Percentiles rank a stretch among this genome's conserved stretches.
Evolutionary conservation across 2,888 invertebrate genomes (phyloP).

Genomic region (Hirtodrosophila alboralis): DNA sequence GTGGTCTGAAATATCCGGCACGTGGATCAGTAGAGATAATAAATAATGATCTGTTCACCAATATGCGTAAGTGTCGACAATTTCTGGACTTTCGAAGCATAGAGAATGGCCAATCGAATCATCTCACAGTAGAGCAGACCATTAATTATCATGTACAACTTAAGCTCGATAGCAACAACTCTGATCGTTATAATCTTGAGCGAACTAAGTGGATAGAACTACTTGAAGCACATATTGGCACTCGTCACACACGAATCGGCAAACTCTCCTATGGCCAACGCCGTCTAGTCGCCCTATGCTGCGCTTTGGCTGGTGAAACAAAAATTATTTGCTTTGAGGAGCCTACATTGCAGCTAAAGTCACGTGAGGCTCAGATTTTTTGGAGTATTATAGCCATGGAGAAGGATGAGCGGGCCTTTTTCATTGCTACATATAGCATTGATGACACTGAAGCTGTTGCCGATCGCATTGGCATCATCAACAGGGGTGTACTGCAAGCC

Average conservation of each 20-base stretch:
- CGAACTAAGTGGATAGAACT: constrained; percentile 87
- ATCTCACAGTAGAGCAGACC: constrained; percentile 92
- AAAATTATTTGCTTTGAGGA: constrained; percentile 83
- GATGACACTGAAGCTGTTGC: constrained; percentile 94
- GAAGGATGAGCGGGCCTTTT: constrained; percentile 89
- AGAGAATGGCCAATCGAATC: constrained; percentile 91
- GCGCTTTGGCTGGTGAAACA: constrained; percentile 89
- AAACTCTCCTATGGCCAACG: constrained; percentile 90
- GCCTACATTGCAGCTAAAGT: constrained; percentile 85
- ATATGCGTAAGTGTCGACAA: constrained; percentile 85
- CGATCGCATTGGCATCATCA: constrained; percentile 94
- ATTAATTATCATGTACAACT: constrained; percentile 90
- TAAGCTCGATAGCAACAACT: constrained; percentile 84
- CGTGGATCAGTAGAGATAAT: constrained; percentile 39
- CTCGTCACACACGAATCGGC: constrained; percentile 84
- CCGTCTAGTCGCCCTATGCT: constrained; percentile 89
- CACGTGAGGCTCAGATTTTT: constrained; percentile 89
- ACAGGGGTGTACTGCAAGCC: constrained; percentile 90
- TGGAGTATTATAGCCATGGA: constrained; percentile 91
- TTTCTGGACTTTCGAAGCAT: constrained; percentile 91
- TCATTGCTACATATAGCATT: constrained; percentile 93
- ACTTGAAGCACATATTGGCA: constrained; percentile 87
- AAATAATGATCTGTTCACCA: constrained; percentile 85
- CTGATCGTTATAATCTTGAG: constrained; percentile 85
- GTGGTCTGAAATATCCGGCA: constrained; percentile 88